Conservation (phyloP, 2,797 vertebrate genomes). For the Champsocephalus esox region DNA sequence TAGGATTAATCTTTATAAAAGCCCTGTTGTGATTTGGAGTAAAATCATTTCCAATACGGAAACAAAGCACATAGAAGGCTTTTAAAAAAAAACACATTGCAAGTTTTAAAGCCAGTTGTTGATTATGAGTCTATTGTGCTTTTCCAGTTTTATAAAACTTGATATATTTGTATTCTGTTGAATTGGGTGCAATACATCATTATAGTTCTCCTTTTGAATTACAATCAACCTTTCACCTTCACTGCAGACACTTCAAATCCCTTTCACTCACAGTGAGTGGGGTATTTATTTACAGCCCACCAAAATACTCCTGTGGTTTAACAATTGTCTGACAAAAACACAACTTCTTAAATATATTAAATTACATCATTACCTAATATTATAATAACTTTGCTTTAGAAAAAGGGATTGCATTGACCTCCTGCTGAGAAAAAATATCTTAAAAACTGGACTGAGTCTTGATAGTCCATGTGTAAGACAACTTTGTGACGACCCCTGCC, state of each 20-base stretch:
- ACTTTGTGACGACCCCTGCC: no score
- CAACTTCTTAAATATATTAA: not conserved
- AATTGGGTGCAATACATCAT: not conserved
- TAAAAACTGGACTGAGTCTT: not conserved
- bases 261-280: not conserved
- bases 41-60: not conserved
- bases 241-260: not conserved
- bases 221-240: conserved; percentile 6
- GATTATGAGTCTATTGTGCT: not conserved
- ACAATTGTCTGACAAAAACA: not conserved
- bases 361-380: not conserved
- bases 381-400: not conserved
- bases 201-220: conserved; percentile 25
- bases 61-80: no score
- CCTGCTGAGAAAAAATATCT: not conserved
- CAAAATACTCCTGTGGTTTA: not conserved
- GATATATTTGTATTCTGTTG: conserved; percentile 2
- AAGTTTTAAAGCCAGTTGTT: not conserved
- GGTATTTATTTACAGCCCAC: not conserved
- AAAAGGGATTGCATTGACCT: no score
- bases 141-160: not conserved
- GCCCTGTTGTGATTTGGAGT: not conserved
- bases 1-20: not conserved
- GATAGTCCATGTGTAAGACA: not conserved
- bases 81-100: not conserved